Evolutionary conservation across 1,140 invertebrate genomes (phyloP).

Genomic region (Zelostemma sp.): DNA sequence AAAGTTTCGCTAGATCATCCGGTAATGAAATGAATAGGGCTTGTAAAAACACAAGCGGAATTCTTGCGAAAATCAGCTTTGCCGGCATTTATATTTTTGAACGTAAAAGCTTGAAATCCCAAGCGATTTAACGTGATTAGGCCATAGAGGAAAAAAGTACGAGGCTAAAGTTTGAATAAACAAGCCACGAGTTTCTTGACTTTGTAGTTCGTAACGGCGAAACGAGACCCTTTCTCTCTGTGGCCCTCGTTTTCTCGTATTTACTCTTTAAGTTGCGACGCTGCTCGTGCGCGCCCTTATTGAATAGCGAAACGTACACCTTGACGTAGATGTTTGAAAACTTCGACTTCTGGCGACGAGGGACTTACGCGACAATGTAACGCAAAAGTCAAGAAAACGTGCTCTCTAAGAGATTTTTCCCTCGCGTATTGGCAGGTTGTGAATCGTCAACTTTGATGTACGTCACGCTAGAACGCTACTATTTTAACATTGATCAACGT

Average conservation of each 20-base stretch:
- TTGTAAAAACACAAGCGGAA: too few species aligned
- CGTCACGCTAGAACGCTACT: too few species aligned
- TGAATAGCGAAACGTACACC: conserved; percentile 40
- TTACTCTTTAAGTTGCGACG: conserved; percentile 25
- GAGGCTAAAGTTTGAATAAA: conserved; percentile 44
- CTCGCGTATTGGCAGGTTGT: background rate
- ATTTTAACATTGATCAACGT: too few species aligned
- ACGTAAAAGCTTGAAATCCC: too few species aligned
- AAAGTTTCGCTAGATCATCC: conserved; percentile 17
- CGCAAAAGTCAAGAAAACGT: conserved; percentile 24
- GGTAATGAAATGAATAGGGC: conserved; percentile 33
- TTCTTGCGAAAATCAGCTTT: too few species aligned
- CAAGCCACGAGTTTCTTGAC: conserved; percentile 43
- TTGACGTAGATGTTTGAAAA: conserved; percentile 24
- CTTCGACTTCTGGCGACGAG: conserved; percentile 28
- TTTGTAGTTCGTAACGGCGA: conserved; percentile 36
- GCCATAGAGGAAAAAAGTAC: conserved; percentile 24
- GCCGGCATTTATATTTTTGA: too few species aligned
- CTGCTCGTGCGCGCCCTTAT: conserved; percentile 20
- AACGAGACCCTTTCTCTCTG: conserved; percentile 22
- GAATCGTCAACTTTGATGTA: background rate
- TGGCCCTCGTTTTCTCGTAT: conserved; percentile 34
- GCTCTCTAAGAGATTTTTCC: conserved; percentile 17
- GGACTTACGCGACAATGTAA: conserved; percentile 20
- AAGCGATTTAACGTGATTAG: conserved; percentile 45